Evolutionary conservation across 1,140 invertebrate genomes (phyloP).

Genomic region (Nomia melanderi): DNA sequence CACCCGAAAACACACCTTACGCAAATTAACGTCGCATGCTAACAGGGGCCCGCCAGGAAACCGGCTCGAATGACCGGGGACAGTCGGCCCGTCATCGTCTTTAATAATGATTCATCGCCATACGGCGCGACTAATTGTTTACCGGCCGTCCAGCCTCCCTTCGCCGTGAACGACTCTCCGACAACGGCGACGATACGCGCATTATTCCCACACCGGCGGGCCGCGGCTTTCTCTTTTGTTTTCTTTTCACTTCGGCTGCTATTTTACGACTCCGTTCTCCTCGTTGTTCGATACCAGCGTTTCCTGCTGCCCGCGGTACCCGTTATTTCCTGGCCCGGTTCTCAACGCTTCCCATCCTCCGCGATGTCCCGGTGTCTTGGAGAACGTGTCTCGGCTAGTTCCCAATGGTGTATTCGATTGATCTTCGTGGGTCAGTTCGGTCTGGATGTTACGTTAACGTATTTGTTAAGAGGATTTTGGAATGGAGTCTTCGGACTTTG

Average conservation of each 20-base stretch:
- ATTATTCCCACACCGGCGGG: slow-evolving; percentile 52
- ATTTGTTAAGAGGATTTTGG: too few relatives aligned
- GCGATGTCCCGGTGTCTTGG: not conserved
- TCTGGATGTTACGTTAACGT: too few relatives aligned
- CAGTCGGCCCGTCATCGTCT: slow-evolving; percentile 61
- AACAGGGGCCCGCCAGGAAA: slow-evolving; percentile 17
- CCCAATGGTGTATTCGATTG: too few relatives aligned
- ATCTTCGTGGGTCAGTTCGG: too few relatives aligned
- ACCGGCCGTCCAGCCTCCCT: slow-evolving; percentile 53
- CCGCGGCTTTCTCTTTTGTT: slow-evolving; percentile 49
- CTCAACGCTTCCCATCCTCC: not conserved
- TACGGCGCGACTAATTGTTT: slow-evolving; percentile 68
- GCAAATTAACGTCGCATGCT: slow-evolving; percentile 67
- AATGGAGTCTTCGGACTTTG: too few relatives aligned
- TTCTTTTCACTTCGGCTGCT: slow-evolving; percentile 22
- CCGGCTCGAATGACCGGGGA: slow-evolving; percentile 51
- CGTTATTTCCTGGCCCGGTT: slow-evolving; percentile 1
- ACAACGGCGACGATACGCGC: slow-evolving; percentile 44
- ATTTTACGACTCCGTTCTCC: slow-evolving; percentile 40
- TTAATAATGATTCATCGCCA: slow-evolving; percentile 68
- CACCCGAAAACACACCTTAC: slow-evolving; percentile 66
- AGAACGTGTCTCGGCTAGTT: not conserved
- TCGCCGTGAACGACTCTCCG: slow-evolving; percentile 41
- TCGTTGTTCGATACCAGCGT: slow-evolving; percentile 44
- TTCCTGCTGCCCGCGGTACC: not conserved